Evolutionary conservation across 2,113 vertebrate species (phyloP), one percentile per base, ranked within the genome.

Genomic region (Athene noctua): DNA sequence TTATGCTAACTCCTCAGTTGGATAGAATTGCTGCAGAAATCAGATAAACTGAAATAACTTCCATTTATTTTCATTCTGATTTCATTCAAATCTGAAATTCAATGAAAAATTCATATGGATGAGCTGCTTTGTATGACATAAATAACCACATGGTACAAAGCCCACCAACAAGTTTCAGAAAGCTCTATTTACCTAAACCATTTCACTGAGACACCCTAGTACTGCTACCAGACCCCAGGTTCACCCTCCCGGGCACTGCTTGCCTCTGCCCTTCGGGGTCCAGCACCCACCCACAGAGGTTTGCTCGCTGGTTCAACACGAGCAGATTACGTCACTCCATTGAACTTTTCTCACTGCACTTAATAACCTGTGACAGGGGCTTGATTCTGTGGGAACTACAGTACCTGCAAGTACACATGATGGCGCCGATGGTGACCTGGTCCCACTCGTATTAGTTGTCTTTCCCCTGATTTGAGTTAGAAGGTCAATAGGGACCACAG

Each of bases 391-490:
- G 11, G 11, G 13, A 65, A 6, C 29, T 22, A 38, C 1, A 4
- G 52, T 21, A 62, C 30, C 6, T 54, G 18, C 32, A 78, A 66
- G 22, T 10, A 1, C 0, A 0, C 27, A 47, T 0, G 2, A 58
- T 5, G 62, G 32, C 12, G 21, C 40, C 25, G 27, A 20, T 9
- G 27, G 30, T 32, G 36, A 44, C 14, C 25, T 34, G 51, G 6
- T 30, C 49, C 49, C 9, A 4, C 49, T 38, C 21, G 0, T 0
- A 9, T 0, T 70, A 36, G 9, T 5, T 61, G 14, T 3, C 61
- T 59, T 7, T 6, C 27, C 21, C 6, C 30, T 29, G 15, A 77
- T 8, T 63, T 62, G 6, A 32, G 23, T 17, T 21, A 49, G 27
- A 32, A 58, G 13, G 20, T 75, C 36, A 6, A 67, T 2, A 38